phyloP scores from a whole-genome alignment of 1,140 invertebrate species.

The Saxidomus purpurata region DNA sequence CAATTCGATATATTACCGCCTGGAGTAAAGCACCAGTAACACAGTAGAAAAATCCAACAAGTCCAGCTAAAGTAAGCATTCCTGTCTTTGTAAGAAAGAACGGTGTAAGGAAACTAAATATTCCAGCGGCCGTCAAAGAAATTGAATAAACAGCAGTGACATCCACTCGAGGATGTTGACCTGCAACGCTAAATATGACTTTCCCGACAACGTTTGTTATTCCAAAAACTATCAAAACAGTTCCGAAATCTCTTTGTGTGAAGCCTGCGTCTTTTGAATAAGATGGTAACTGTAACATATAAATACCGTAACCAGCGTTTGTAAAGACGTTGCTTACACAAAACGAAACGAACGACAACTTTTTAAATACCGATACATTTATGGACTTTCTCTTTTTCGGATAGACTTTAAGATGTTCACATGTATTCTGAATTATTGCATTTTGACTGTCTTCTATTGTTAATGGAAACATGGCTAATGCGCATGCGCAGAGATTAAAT shows the following conservation, averaged over 20 bases:
- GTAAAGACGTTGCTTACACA: slow-evolving; percentile 33
- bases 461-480: not conserved
- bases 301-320: not conserved
- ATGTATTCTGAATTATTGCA: not conserved
- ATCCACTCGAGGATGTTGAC: slow-evolving; percentile 19
- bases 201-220: slow-evolving; percentile 32
- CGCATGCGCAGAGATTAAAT: slow-evolving; percentile 42
- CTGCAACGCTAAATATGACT: slow-evolving; percentile 9
- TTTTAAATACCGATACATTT: not conserved
- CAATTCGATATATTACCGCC: slow-evolving; percentile 14
- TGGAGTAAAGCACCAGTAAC: slow-evolving; percentile 46
- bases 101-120: slow-evolving; percentile 14
- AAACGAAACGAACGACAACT: not conserved
- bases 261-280: slow-evolving; percentile 34
- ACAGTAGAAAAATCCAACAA: slow-evolving; percentile 49
- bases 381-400: not conserved
- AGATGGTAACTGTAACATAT: slow-evolving; percentile 33
- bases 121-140: not conserved
- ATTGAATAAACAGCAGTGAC: not conserved
- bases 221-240: not conserved
- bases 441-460: not conserved
- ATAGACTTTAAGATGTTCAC: not conserved
- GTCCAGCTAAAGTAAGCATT: slow-evolving; percentile 4
- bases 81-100: not conserved
- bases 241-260: not conserved